Evolutionary conservation across 2,797 vertebrate genomes (phyloP).

Genomic region (Aselliscus stoliczkanus): DNA sequence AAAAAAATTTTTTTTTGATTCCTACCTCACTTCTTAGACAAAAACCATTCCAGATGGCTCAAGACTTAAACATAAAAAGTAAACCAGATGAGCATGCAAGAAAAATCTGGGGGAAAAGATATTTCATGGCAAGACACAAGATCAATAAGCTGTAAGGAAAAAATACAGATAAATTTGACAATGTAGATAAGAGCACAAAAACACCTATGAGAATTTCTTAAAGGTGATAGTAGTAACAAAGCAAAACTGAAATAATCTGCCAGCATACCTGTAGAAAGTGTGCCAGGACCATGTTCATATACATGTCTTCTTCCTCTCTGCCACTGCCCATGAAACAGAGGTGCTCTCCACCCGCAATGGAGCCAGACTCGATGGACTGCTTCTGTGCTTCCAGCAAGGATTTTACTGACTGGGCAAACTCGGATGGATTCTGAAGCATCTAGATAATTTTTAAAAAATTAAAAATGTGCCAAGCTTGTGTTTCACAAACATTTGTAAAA

Average conservation of each 20-base stretch:
- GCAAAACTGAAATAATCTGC: not conserved
- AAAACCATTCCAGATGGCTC: not conserved
- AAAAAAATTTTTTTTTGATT: not conserved
- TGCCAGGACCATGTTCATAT: slow-evolving; percentile 99
- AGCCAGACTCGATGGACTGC: slow-evolving; percentile 96
- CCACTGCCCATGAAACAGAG: slow-evolving; percentile 99
- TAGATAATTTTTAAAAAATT: slow-evolving; percentile 68
- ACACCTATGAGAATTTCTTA: not conserved
- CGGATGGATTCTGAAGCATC: slow-evolving; percentile 99
- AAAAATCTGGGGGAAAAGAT: not conserved
- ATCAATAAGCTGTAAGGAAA: not conserved
- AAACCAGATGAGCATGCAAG: not conserved
- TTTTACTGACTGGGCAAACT: slow-evolving; percentile 97
- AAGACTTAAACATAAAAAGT: slow-evolving; percentile 14
- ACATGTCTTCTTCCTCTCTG: slow-evolving; percentile 99
- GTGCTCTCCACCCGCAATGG: slow-evolving; percentile 95
- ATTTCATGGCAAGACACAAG: slow-evolving; percentile 22
- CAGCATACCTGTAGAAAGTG: slow-evolving; percentile 94
- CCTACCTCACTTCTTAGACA: not conserved
- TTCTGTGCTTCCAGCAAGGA: slow-evolving; percentile 99
- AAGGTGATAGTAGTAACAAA: not conserved
- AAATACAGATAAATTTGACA: not conserved
- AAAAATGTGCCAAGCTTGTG: not conserved
- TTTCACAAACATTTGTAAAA: slow-evolving; percentile 27
- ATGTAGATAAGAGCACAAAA: not conserved